These are phyloP conservation scores for Conops quadrifasciatus DNA, from an alignment of 2,888 invertebrate species.

Conservation along the genomic window DNA sequence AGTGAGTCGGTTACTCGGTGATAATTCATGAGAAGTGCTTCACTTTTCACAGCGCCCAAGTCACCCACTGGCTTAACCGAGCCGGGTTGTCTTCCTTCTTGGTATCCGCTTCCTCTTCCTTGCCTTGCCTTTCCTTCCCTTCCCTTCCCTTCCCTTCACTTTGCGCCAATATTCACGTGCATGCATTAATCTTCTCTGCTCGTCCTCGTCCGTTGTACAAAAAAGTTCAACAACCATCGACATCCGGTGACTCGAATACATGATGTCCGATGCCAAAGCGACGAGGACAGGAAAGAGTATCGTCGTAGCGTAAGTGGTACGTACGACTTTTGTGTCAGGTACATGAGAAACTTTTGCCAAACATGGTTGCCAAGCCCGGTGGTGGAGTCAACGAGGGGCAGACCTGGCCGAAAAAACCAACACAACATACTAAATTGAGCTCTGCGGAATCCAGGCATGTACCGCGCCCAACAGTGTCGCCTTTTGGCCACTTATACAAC, in stretches of 20 bases:
- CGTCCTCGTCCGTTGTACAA: background rate
- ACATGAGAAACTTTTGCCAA: conserved; percentile 27
- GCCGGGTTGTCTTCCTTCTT: too few relatives aligned
- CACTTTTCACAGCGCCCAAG: too few relatives aligned
- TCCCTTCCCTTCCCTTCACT: background rate
- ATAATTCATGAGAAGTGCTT: too few relatives aligned
- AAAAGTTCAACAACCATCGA: conserved; percentile 19
- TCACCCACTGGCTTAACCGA: too few relatives aligned
- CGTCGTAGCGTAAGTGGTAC: background rate
- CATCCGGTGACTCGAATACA: conserved; percentile 9
- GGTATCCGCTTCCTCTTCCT: background rate
- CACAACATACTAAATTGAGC: background rate
- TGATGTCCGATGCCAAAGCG: conserved; percentile 20
- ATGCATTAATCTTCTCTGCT: conserved; percentile 18
- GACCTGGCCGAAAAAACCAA: background rate
- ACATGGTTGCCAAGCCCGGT: conserved; percentile 7
- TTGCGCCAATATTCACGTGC: background rate
- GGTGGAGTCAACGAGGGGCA: background rate
- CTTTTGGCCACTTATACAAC: conserved; percentile 37
- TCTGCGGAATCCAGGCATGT: background rate
- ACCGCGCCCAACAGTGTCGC: conserved; percentile 14
- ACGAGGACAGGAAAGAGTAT: conserved; percentile 21
- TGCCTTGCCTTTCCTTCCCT: background rate
- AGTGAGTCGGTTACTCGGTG: too few relatives aligned
- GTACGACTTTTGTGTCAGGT: conserved; percentile 23